Conservation (phyloP, 2,888 invertebrate genomes). For the Folsomia candida region DNA sequence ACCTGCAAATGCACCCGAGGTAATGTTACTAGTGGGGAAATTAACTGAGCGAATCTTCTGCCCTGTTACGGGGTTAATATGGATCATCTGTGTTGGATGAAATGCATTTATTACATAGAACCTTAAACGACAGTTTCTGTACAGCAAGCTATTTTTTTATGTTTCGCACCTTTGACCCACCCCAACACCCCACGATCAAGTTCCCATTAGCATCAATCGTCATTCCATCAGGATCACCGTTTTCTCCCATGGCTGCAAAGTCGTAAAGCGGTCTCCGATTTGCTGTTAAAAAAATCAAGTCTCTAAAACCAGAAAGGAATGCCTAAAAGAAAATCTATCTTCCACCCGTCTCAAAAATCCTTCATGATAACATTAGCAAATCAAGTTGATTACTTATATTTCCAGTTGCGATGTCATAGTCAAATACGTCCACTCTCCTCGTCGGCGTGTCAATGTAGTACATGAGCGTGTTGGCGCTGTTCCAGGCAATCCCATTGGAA, state of each 20-base stretch:
- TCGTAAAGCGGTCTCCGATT: conserved; percentile 51
- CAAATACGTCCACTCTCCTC: conserved; percentile 66
- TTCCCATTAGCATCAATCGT: conserved; percentile 56
- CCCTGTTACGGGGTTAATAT: conserved; percentile 61
- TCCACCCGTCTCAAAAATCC: conserved; percentile 8
- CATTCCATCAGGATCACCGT: too few species aligned
- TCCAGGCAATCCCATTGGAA: conserved; percentile 81
- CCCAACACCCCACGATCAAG: conserved; percentile 57
- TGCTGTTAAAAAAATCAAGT: conserved; percentile 46
- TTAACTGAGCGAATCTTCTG: conserved; percentile 61
- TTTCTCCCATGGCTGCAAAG: conserved; percentile 45
- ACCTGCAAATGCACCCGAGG: conserved; percentile 70
- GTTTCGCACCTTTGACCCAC: conserved; percentile 58
- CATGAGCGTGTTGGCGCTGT: conserved; percentile 65
- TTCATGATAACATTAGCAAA: neutral
- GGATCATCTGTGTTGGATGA: conserved; percentile 59
- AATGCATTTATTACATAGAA: neutral
- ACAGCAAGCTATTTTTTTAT: neutral
- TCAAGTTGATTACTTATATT: conserved; percentile 58
- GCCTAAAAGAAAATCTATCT: too few species aligned
- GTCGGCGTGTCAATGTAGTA: conserved; percentile 76
- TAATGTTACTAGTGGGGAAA: conserved; percentile 63
- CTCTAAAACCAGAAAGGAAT: too few species aligned
- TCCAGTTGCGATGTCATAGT: conserved; percentile 65
- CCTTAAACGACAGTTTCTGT: too few species aligned